Percentiles rank a stretch among this genome's conserved stretches.
These are phyloP conservation scores for Heliconius himera DNA, from an alignment of 1,140 invertebrate species.

Conservation along the genomic window DNA sequence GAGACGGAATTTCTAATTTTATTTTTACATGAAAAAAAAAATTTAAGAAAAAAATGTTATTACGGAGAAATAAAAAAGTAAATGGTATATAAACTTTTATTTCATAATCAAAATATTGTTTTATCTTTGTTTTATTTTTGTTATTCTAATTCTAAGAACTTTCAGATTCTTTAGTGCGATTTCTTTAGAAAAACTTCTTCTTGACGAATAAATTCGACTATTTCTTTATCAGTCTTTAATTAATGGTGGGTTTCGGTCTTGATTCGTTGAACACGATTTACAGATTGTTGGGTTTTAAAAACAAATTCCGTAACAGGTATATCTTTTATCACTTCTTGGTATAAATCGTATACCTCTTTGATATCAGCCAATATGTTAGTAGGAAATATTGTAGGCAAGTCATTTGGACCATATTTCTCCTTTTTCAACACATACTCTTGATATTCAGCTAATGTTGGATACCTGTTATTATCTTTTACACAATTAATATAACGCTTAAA, in stretches of 20 bases:
- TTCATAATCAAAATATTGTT: too few species aligned
- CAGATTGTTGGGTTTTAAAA: neutral
- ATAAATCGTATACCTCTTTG: neutral
- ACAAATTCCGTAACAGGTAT: neutral
- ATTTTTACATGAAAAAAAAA: too few species aligned
- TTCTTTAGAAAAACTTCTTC: neutral
- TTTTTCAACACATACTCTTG: slow-evolving; percentile 3
- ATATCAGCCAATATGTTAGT: neutral
- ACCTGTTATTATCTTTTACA: neutral
- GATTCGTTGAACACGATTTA: neutral
- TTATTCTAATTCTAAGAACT: too few species aligned
- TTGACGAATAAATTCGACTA: neutral
- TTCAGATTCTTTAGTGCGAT: neutral
- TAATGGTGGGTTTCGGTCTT: neutral
- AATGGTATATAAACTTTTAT: too few species aligned
- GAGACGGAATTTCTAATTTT: too few species aligned
- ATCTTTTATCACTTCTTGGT: neutral
- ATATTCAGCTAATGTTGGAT: neutral
- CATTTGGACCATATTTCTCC: neutral
- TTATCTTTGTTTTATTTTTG: too few species aligned
- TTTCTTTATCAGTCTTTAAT: neutral
- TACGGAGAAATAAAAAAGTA: too few species aligned
- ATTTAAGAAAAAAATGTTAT: too few species aligned
- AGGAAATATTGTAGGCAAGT: neutral
- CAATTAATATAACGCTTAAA: slow-evolving; percentile 2